phyloP scores from a whole-genome alignment of 2,888 invertebrate species.

The Gandaritis pyraliata region DNA sequence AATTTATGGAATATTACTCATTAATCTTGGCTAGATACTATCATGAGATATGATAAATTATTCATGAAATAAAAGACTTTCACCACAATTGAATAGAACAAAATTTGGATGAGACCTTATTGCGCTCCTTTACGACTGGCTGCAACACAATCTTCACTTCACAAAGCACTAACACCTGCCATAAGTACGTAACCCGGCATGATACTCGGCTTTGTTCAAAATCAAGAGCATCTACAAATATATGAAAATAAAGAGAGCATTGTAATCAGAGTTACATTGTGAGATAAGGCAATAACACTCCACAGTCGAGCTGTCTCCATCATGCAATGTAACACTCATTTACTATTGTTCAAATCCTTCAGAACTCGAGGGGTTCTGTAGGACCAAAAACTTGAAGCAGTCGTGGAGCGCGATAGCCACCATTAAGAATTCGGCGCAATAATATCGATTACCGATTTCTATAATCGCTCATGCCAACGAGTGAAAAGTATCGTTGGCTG shows the following conservation, averaged over 20 bases:
- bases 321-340: too few species aligned
- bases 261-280: too few species aligned
- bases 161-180: too few species aligned
- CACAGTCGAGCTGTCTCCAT: too few species aligned
- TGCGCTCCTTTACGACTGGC: neutral
- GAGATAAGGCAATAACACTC: too few species aligned
- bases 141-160: too few species aligned
- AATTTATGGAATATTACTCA: neutral
- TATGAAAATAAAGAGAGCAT: too few species aligned
- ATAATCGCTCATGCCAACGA: conserved; percentile 14
- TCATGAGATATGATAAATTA: conserved; percentile 9
- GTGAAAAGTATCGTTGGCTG: conserved; percentile 20
- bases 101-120: neutral
- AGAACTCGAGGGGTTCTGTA: neutral
- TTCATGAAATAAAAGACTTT: conserved; percentile 23
- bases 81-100: conserved; percentile 7
- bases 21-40: conserved; percentile 11
- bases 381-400: neutral
- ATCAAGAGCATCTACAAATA: too few species aligned
- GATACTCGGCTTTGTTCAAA: too few species aligned
- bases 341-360: neutral
- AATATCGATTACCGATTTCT: conserved; percentile 19
- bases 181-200: too few species aligned
- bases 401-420: neutral
- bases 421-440: conserved; percentile 6